phyloP scores from a whole-genome alignment of 2,797 vertebrate species.

The Nannoperca australis region DNA sequence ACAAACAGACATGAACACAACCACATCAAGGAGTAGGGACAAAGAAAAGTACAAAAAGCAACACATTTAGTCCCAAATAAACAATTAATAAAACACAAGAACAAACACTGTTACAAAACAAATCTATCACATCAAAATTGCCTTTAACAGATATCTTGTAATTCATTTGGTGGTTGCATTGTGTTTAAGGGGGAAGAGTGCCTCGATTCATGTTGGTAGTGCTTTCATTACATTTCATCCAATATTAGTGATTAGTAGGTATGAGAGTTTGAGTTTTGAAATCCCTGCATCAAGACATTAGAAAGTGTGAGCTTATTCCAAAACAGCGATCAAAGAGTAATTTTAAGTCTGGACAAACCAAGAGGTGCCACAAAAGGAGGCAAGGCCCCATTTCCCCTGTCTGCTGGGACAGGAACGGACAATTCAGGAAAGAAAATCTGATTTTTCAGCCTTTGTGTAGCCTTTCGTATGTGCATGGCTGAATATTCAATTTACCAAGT shows the following conservation, averaged over 20 bases:
- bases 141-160: slow-evolving; percentile 3
- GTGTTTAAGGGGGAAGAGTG: slow-evolving; percentile 17
- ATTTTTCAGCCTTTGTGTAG: not conserved
- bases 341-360: slow-evolving; percentile 9
- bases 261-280: slow-evolving; percentile 38
- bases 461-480: not conserved
- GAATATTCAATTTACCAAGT: not conserved
- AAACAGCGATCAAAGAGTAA: slow-evolving; percentile 1
- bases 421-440: not conserved
- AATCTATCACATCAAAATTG: not conserved
- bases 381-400: not conserved
- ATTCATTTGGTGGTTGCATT: slow-evolving; percentile 23
- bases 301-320: not conserved
- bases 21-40: slow-evolving; percentile 28
- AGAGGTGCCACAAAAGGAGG: slow-evolving; percentile 19
- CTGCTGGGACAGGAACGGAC: not conserved
- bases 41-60: slow-evolving; percentile 21
- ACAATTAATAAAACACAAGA: not conserved
- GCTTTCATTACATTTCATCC: slow-evolving; percentile 32
- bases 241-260: slow-evolving; percentile 69
- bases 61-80: not conserved
- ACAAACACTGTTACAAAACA: not conserved
- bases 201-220: slow-evolving; percentile 9
- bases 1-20: slow-evolving; percentile 37
- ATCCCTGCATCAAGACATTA: slow-evolving; percentile 16